phyloP scores from a whole-genome alignment of 37 sponge, comb jelly and placozoan genomes.

The Spongilla lacustris region DNA sequence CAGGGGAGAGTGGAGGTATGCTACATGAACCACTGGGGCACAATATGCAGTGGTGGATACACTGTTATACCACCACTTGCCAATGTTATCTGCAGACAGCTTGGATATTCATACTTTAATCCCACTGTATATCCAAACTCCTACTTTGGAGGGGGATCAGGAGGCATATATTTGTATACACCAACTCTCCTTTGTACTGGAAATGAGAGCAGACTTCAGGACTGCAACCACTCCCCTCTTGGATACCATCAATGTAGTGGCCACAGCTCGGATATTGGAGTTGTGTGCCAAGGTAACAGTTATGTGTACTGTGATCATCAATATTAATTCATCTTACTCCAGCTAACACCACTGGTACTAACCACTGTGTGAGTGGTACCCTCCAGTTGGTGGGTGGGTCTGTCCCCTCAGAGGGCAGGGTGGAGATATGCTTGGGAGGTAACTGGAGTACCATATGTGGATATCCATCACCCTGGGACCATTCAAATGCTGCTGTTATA shows the following conservation, averaged over 20 bases:
- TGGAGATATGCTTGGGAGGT: not conserved
- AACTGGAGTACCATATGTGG: conserved; percentile 2
- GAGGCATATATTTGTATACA: not conserved
- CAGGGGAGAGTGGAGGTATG: not conserved
- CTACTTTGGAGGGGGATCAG: not conserved
- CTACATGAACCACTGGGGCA: not conserved
- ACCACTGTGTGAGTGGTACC: not conserved
- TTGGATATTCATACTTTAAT: not conserved
- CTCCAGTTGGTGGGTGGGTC: not conserved
- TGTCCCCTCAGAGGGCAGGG: not conserved
- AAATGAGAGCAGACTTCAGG: not conserved
- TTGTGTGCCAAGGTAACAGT: not conserved
- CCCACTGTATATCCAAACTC: not conserved
- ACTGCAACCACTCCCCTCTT: not conserved
- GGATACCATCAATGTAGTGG: not conserved
- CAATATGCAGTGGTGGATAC: not conserved
- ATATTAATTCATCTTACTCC: not conserved
- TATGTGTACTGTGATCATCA: not conserved
- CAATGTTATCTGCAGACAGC: not conserved
- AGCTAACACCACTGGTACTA: not conserved
- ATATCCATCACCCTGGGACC: not conserved
- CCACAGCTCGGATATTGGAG: not conserved
- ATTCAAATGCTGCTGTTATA: not conserved
- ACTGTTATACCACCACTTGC: not conserved
- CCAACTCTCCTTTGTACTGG: not conserved